Base-by-base conservation (phyloP, 2,113 vertebrate species). In the Ceratotherium simum region DNA sequence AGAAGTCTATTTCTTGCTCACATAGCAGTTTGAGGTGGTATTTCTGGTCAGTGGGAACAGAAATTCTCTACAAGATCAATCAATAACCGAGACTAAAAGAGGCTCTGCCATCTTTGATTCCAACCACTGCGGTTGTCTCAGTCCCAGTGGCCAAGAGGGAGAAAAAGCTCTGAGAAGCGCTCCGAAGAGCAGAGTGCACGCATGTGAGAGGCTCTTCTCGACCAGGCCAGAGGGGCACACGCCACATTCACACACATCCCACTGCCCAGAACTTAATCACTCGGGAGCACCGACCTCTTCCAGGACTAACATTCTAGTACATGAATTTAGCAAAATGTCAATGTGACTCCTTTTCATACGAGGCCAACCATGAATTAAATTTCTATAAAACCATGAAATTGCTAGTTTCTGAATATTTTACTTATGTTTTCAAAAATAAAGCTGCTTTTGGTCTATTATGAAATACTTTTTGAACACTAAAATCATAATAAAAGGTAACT, bases 401-500 rank as follows among this genome's bases (percentile, higher is more conserved):
- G 11, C 25, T 76, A 64, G 75, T 91, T 81, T 90, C 33, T 81
- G 78, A 80, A 70, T 93, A 56, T 83, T 92, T 86, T 73, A 72
- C 29, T 90, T 90, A 84, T 3, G 0, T 69, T 51, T 95, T 84
- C 12, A 90, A 91, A 96, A 91, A 87, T 70, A 60, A 90, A 93
- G 42, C 48, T 91, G 56, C 29, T 93, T 93, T 64, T 88, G 69
- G 10, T 62, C 31, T 80, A 60, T 93, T 91, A 93, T 73, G 56
- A 91, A 90, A 95, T 31, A 39, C 27, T 86, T 97, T 85, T 70
- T 42, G 81, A 85, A 94, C 16, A 88, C 13, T 76, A 76, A 85
- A 94, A 85, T 86, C 18, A 65, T 72, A 96, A 86, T 51, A 60
- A 88, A 75, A 93, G 62, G 94, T 60, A 95, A 95, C 46, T 83